Conservation (phyloP, 1,140 invertebrate species). For the Euwallacea similis region DNA sequence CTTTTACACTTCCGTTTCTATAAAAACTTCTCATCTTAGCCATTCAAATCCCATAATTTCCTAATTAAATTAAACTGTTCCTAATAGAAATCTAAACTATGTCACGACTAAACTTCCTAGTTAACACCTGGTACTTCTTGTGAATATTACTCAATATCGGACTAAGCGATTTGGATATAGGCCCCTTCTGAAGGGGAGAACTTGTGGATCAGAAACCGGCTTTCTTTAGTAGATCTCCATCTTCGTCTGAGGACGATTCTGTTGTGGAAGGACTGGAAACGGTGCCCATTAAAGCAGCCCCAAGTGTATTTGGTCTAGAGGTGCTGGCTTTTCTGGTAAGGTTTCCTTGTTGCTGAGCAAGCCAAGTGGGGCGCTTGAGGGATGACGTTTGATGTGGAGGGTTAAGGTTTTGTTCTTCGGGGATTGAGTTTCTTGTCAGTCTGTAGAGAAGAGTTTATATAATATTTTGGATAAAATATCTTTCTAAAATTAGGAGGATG, state of each 20-base stretch:
- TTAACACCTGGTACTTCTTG: constrained; percentile 11
- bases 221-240: constrained; percentile 48
- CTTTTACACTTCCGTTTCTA: too few species aligned
- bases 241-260: constrained; percentile 46
- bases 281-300: constrained; percentile 46
- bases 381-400: constrained; percentile 39
- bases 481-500: too few species aligned
- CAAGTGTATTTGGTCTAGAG: constrained; percentile 46
- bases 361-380: constrained; percentile 47
- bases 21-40: too few species aligned
- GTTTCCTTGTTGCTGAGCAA: constrained; percentile 35
- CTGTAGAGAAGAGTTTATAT: constrained; percentile 35
- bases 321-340: constrained; percentile 41
- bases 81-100: constrained; percentile 24
- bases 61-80: too few species aligned
- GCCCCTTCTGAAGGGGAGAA: constrained; percentile 27
- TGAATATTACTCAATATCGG: constrained; percentile 32
- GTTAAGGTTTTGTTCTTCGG: constrained; percentile 44
- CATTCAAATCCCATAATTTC: too few species aligned
- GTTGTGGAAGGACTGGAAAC: constrained; percentile 50
- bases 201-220: constrained; percentile 46
- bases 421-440: constrained; percentile 51
- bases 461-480: neutral
- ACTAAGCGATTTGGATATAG: constrained; percentile 31
- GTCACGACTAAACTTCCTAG: constrained; percentile 29